phyloP scores from a whole-genome alignment of 2,797 vertebrate genomes.

The Schizopygopsis pylzovi region DNA sequence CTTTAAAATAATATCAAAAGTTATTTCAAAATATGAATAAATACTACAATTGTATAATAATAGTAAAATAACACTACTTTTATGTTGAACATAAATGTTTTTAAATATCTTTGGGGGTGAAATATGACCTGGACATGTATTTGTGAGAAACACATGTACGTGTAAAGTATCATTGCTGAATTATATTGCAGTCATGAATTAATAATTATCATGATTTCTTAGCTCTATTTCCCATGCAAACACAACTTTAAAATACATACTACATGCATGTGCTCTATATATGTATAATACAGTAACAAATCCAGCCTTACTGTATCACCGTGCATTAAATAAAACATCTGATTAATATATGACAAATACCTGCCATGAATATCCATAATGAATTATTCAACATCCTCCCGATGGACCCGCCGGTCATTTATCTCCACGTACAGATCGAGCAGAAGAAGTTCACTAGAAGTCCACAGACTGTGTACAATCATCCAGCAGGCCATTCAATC shows the following conservation, averaged over 20 bases:
- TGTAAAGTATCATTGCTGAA: not conserved
- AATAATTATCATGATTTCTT: not conserved
- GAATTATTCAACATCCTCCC: not conserved
- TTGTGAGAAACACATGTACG: not conserved
- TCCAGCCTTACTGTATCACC: not conserved
- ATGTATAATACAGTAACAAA: not conserved
- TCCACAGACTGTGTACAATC: not conserved
- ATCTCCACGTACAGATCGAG: not conserved
- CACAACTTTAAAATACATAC: not conserved
- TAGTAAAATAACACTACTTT: not conserved
- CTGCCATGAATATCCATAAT: conserved; percentile 4
- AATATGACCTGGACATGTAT: not conserved
- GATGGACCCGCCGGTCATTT: not conserved
- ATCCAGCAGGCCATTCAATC: not conserved
- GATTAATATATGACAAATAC: conserved; percentile 11
- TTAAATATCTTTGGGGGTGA: not conserved
- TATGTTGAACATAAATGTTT: not conserved
- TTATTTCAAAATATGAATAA: not conserved
- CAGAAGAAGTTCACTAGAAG: not conserved
- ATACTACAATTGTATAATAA: not conserved
- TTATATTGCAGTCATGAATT: not conserved
- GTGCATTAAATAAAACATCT: not conserved
- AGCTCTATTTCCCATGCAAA: not conserved
- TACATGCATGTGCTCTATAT: not conserved
- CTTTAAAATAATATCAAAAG: too few species aligned